Base-by-base conservation (phyloP, 2,888 invertebrate genomes). In the Lysandra coridon region DNA sequence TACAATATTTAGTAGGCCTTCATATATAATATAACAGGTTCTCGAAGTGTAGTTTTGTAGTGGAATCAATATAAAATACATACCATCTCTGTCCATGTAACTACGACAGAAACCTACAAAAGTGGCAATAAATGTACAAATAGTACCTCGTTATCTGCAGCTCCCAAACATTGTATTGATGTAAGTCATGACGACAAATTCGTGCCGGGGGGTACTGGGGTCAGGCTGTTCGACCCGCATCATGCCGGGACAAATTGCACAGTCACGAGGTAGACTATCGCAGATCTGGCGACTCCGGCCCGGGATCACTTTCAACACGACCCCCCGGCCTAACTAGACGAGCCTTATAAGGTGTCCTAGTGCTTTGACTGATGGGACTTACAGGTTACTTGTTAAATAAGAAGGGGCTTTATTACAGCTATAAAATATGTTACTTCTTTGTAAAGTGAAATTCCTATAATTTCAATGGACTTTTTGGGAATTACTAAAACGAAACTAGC, bases 201-300 rank as follows among this genome's bases (percentile, higher is more conserved):
- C 74, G 40, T 79, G 79, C 30, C 79, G 60, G 12, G 37, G 14
- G 79, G 62, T 74, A 75, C 74, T 80, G 79, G 82, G 83, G 83
- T 82, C 83, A 78, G 79, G 64, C 60, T 33, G 78, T 78, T 79
- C 81, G 82, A 83, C 82, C 83, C 64, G 80, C 76, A 79, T 79
- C 79, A 78, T 81, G 82, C 79, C n/a, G 80, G 30, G 73, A 74
- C 81, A 82, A 82, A 82, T 82, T 82, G 78, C 81, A n/a, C 53
- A 78, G 80, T 80, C 82, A 83, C 82, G 82, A 83, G 76, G 78
- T 78, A 40, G 62, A 74, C 80, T 78, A 80, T 81, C 80, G 79
- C 64, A 12, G 57, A 44, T 74, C 40, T 73, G 23, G 10, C 23
- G 64, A 30, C 64, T 64, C 64, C 64, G 30, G 30, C 4, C 64